Base-by-base conservation (phyloP, 2,113 vertebrate species). In the Ammodytes dubius region DNA sequence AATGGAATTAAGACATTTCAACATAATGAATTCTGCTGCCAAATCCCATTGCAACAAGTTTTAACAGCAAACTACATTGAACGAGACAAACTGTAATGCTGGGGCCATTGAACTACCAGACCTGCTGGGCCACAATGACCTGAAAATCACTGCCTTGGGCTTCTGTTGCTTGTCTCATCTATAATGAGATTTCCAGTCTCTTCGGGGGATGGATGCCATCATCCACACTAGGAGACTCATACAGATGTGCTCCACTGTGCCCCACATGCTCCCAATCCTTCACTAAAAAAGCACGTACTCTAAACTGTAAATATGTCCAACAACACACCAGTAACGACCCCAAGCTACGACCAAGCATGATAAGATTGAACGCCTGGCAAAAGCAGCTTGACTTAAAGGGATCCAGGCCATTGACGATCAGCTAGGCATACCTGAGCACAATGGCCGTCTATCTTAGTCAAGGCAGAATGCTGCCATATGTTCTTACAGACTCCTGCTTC, bases 381-480 rank as follows among this genome's bases (percentile, higher is more conserved):
- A 69, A 11, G 66, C 70, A 76, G 76, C 59, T 49, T 39, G 64
- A 87, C 77, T 85, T 88, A 84, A 88, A 83, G 83, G 9, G 59
- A 89, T 87, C 78, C 87, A 87, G 87, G 77, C 79, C 86, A 70
- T 71, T 81, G 69, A 81, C 61, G 82, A 70, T 47, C 70, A 74
- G 82, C 63, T 57, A 78, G 74, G 71, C 88, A 81, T 80, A 88
- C 80, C 85, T 87, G 84, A 87, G 63, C 83, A 88, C 83, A 88
- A 70, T 63, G 79, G 40, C 63, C 52, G 77, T 91, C 87, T 78
- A 83, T 86, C 85, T 85, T 46, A 67, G 88, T 85, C 85, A 68
- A 72, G 40, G 35, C 74, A 82, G 83, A 87, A 83, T 14, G 77
- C 61, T 78, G 82, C 83, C 87, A 90, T 61, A 87, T 87, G 89